Base-by-base conservation (phyloP, 1,140 invertebrate genomes). In the Saxidomus purpurata region DNA sequence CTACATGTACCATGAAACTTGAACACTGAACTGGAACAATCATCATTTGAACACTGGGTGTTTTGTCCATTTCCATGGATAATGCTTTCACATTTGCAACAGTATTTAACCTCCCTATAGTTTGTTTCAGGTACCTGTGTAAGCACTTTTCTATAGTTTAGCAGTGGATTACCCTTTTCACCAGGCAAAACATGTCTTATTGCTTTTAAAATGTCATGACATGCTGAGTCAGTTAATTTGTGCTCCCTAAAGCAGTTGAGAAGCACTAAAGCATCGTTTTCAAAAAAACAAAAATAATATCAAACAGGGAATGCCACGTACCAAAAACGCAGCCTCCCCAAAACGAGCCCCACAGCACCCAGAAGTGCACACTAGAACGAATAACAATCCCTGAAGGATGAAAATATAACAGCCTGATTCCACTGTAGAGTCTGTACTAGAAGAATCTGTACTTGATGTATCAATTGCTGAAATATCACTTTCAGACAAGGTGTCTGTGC, bases 1-100 rank as follows among this genome's bases (percentile, higher is more conserved):
- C 69, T n/a, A n/a, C n/a, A n/a, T n/a, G n/a, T 36, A 74, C 11
- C 69, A 74, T 74, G 69, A 74, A 74, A n/a, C 38, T 34, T 36
- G n/a, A 31, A 31, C 31, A 74, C 69, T 13, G 59, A 11, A 74
- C 69, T 36, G 8, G n/a, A 67, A n/a, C 61, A 67, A n/a, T 67
- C n/a, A 11, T 9, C 9, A 25, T 8, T 67, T 67, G 8, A 8
- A n/a, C 61, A 67, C 61, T 67, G 61, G 17, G 17, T 8, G 17
- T 49, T 49, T 34, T 25, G 61, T 8, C 9, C 31, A n/a, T n/a
- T 25, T 67, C 61, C n/a, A 67, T 67, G 9, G 11, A 67, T 67
- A n/a, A 67, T 67, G 61, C 61, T 67, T n/a, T 34, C 61, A 67
- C 61, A 67, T 34, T 25, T 67, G 61, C n/a, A 11, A 67, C 61